These are phyloP conservation scores for Clarias gariepinus DNA, from an alignment of 2,113 vertebrate species.

Conservation along the genomic window DNA sequence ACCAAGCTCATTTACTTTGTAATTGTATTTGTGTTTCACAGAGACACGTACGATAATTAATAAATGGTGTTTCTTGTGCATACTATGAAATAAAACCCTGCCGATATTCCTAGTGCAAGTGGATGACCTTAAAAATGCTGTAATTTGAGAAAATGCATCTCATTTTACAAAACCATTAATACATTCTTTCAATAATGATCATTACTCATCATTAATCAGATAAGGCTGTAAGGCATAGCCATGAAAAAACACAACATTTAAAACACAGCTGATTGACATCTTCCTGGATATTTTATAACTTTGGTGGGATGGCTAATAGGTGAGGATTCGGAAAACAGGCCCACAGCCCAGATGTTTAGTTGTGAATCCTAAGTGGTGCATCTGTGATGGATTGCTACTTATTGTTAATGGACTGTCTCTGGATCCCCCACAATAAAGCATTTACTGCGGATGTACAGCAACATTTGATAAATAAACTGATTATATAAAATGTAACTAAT, in stretches of 20 bases:
- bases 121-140: background rate
- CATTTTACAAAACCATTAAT: background rate
- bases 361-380: background rate
- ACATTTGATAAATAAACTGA: background rate
- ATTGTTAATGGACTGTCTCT: background rate
- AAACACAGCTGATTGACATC: background rate
- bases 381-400: no score
- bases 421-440: background rate
- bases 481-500: no score
- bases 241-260: background rate
- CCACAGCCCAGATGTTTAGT: background rate
- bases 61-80: no score
- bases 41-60: no score
- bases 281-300: background rate
- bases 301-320: no score
- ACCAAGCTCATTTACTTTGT: no score
- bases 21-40: no score
- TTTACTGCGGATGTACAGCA: background rate
- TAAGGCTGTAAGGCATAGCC: background rate
- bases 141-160: background rate
- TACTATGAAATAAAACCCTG: no score
- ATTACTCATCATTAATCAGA: background rate
- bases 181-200: background rate
- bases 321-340: background rate
- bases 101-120: no score